Conservation (phyloP, 2,888 invertebrate species). For the Diloba caeruleocephala region DNA sequence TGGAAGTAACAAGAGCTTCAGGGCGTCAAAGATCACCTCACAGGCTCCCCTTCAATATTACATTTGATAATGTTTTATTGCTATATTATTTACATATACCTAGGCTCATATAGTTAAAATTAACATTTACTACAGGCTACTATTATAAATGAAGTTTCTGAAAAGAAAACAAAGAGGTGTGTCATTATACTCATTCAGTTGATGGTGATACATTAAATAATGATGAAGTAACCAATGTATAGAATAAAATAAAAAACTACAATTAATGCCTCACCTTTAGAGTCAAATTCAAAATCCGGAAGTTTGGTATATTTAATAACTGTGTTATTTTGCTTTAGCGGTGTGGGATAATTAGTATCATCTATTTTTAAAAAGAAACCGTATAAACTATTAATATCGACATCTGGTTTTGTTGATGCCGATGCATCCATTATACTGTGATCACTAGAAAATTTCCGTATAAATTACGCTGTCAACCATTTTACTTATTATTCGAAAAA, state of each 20-base stretch:
- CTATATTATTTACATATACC: too few relatives aligned
- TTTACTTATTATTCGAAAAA: constrained; percentile 25
- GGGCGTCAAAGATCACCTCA: too few relatives aligned
- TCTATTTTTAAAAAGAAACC: constrained; percentile 68
- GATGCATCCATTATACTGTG: constrained; percentile 78
- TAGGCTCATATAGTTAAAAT: too few relatives aligned
- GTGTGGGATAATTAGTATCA: constrained; percentile 60
- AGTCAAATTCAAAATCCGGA: constrained; percentile 73
- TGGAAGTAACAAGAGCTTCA: too few relatives aligned
- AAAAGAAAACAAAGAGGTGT: too few relatives aligned
- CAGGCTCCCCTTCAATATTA: too few relatives aligned
- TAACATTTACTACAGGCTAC: too few relatives aligned
- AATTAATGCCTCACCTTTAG: constrained; percentile 66
- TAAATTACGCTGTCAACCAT: constrained; percentile 41
- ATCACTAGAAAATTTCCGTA: constrained; percentile 53
- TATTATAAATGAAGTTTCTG: too few relatives aligned
- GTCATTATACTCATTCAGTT: constrained; percentile 17
- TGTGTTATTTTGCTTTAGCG: constrained; percentile 67
- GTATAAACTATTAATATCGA: constrained; percentile 65
- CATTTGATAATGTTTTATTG: too few relatives aligned
- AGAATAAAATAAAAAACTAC: constrained; percentile 22
- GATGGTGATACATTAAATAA: constrained; percentile 6
- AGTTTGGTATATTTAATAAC: constrained; percentile 81
- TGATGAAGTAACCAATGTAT: too few relatives aligned
- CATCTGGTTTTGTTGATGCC: constrained; percentile 69